phyloP scores from a whole-genome alignment of 1,140 invertebrate genomes.

The Maconellicoccus hirsutus region DNA sequence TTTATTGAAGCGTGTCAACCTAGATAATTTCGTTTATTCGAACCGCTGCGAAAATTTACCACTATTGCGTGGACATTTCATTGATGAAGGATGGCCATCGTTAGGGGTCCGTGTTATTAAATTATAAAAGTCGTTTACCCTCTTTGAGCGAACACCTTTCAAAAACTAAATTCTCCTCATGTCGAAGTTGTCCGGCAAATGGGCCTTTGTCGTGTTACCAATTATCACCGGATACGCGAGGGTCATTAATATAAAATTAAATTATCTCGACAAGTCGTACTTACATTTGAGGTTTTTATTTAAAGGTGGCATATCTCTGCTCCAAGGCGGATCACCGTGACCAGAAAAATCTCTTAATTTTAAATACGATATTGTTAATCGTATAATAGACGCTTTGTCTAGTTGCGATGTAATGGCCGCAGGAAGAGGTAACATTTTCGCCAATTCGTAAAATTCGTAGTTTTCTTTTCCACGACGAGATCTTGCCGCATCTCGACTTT shows the following conservation, averaged over 20 bases:
- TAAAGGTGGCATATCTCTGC: constrained; percentile 54
- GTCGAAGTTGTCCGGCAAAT: background rate
- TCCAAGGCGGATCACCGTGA: constrained; percentile 92
- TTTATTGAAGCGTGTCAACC: background rate
- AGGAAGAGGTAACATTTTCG: constrained; percentile 92
- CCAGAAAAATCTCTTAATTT: constrained; percentile 89
- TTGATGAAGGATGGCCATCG: constrained; percentile 2
- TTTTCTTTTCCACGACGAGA: constrained; percentile 93
- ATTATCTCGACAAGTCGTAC: constrained; percentile 28
- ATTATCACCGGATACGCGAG: background rate
- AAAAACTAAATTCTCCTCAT: background rate
- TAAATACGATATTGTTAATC: constrained; percentile 93
- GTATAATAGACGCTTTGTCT: constrained; percentile 97
- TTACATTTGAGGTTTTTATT: constrained; percentile 74
- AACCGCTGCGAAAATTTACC: background rate
- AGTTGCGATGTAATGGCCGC: constrained; percentile 93
- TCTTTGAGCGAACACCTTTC: background rate
- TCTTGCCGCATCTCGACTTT: constrained; percentile 88
- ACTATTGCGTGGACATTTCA: background rate
- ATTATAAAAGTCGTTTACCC: background rate
- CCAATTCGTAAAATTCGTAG: constrained; percentile 96
- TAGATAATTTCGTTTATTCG: background rate
- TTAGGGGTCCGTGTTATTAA: background rate
- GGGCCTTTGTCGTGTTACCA: background rate
- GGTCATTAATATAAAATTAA: background rate